Evolutionary conservation across 2,113 vertebrate species (phyloP).

Genomic region (Pelecanoides urinatrix): DNA sequence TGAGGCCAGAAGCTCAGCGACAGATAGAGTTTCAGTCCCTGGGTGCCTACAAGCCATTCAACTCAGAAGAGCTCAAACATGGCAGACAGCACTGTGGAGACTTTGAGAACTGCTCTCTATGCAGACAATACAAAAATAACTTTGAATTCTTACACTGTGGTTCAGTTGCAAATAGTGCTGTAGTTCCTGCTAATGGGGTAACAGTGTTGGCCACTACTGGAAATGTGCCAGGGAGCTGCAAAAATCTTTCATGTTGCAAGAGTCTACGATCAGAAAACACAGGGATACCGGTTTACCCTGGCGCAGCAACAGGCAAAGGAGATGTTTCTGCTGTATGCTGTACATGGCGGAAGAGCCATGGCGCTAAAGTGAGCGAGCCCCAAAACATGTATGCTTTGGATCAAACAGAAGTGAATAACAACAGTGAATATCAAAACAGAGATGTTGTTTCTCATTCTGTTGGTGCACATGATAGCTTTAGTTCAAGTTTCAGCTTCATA

Average conservation of each 20-base stretch:
- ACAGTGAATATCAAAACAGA: not conserved
- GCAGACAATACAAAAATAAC: not conserved
- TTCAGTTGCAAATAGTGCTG: not conserved
- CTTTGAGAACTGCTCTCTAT: not conserved
- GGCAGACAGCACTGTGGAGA: not conserved
- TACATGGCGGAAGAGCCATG: fast-evolving
- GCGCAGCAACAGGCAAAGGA: not conserved
- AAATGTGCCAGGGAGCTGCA: not conserved
- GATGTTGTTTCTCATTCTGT: not conserved
- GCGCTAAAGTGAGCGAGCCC: not conserved
- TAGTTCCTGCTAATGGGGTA: not conserved
- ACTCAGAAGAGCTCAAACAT: not conserved
- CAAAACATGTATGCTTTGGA: not conserved
- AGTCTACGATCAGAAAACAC: not conserved
- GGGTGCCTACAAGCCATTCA: not conserved
- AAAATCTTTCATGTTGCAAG: not conserved
- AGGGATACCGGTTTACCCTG: not conserved
- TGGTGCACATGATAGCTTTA: constrained; percentile 53
- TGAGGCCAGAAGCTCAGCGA: constrained; percentile 68
- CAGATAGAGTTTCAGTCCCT: constrained; percentile 18
- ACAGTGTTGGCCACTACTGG: fast-evolving
- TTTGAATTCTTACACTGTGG: not conserved
- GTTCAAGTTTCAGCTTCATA: constrained; percentile 91
- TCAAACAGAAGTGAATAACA: constrained; percentile 5
- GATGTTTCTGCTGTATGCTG: not conserved